These are phyloP conservation scores for Blastomussa wellsi DNA, from an alignment of 92 coral and sea anemone species.

Conservation along the genomic window DNA sequence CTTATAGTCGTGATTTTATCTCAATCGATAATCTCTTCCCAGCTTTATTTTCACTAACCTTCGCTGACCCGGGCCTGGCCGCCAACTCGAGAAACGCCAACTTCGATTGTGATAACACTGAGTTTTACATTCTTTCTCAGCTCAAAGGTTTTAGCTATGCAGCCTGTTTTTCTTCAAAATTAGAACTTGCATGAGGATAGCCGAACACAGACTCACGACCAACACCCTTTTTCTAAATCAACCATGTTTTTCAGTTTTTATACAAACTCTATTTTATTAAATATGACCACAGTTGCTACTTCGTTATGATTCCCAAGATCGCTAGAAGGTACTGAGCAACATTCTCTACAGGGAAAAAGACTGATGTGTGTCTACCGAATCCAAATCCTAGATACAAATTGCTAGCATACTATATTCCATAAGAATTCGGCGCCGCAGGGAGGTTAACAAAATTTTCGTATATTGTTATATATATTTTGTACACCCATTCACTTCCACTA, in stretches of 20 bases:
- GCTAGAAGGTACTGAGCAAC: background rate
- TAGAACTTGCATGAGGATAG: background rate
- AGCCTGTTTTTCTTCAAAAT: background rate
- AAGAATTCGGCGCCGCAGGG: background rate
- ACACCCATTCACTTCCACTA: background rate
- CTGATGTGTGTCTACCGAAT: background rate
- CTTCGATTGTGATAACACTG: conserved; percentile 19
- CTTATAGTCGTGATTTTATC: conserved; percentile 26
- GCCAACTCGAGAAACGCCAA: conserved; percentile 33
- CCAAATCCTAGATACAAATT: background rate
- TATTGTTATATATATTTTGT: background rate
- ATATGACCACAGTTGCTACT: background rate
- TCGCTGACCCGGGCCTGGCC: conserved; percentile 37
- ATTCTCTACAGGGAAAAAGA: background rate
- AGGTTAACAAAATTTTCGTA: background rate
- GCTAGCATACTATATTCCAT: too few species aligned
- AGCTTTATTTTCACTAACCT: conserved; percentile 30
- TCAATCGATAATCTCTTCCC: conserved; percentile 31
- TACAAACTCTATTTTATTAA: background rate
- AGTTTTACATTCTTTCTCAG: conserved; percentile 19
- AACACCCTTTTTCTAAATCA: background rate
- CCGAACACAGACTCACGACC: background rate
- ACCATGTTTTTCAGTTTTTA: background rate
- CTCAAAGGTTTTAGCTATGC: background rate
- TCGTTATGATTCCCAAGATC: too few species aligned